phyloP scores from a whole-genome alignment of 1,140 invertebrate genomes.

The Drosophila sp. region DNA sequence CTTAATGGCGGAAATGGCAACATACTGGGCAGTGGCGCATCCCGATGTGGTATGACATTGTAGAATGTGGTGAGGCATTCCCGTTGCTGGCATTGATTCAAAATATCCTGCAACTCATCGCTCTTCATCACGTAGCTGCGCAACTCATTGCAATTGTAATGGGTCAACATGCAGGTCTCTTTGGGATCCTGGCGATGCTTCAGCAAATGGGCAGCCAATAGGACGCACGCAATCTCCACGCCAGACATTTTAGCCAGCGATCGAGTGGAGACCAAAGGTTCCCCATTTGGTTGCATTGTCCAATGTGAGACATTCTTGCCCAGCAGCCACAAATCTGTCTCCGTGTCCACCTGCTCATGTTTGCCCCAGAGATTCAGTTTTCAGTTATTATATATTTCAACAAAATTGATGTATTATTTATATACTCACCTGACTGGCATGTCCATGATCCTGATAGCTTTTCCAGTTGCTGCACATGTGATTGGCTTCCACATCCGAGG shows the following conservation, averaged over 20 bases:
- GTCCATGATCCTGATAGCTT: too few relatives aligned
- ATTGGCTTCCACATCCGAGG: too few relatives aligned
- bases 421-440: not conserved
- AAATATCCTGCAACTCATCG: not conserved
- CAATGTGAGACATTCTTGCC: slow-evolving; percentile 1
- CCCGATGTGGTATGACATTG: not conserved
- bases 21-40: not conserved
- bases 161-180: slow-evolving; percentile 1
- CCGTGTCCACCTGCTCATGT: not conserved
- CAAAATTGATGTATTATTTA: too few relatives aligned
- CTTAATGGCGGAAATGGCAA: not conserved
- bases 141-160: not conserved
- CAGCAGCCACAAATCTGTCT: not conserved
- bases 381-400: too few relatives aligned
- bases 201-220: slow-evolving; percentile 14
- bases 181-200: not conserved
- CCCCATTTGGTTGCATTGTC: not conserved
- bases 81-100: not conserved
- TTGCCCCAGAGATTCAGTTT: not conserved
- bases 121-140: slow-evolving; percentile 1
- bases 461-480: too few relatives aligned
- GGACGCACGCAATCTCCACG: not conserved
- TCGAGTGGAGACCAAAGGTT: not conserved
- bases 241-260: not conserved
- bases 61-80: not conserved